Conservation (phyloP, 2,113 vertebrate species). For the Thryonomys swinderianus region DNA sequence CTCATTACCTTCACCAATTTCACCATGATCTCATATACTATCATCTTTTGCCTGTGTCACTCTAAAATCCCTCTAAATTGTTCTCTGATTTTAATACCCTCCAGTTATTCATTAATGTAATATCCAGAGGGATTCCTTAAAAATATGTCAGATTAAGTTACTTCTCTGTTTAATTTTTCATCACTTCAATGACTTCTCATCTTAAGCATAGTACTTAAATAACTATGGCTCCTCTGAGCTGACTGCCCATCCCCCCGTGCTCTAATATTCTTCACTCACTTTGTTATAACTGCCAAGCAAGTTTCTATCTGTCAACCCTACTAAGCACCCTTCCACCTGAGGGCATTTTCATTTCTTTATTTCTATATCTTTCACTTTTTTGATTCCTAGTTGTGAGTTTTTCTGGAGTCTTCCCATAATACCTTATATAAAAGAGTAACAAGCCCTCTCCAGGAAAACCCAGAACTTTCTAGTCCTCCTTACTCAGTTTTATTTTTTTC, state of each 20-base stretch:
- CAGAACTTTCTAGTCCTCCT: background rate
- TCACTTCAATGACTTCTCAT: background rate
- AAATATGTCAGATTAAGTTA: background rate
- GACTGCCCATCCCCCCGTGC: background rate
- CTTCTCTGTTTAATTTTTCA: background rate
- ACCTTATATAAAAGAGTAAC: background rate
- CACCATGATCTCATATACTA: background rate
- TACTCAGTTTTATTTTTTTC: background rate
- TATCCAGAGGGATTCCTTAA: background rate
- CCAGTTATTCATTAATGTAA: background rate
- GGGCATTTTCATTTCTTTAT: background rate
- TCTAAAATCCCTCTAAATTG: background rate
- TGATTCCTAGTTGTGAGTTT: background rate
- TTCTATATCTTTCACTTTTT: background rate
- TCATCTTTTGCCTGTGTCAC: background rate
- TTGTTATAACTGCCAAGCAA: background rate
- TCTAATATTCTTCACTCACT: background rate
- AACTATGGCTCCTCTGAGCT: background rate
- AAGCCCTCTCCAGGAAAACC: background rate
- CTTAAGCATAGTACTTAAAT: background rate
- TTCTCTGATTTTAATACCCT: background rate
- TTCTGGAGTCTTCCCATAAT: background rate
- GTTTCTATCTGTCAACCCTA: background rate
- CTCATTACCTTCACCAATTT: background rate
- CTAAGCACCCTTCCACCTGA: background rate